Evolutionary conservation across 2,113 vertebrate species (phyloP).

Genomic region (Macquaria ambigua): DNA sequence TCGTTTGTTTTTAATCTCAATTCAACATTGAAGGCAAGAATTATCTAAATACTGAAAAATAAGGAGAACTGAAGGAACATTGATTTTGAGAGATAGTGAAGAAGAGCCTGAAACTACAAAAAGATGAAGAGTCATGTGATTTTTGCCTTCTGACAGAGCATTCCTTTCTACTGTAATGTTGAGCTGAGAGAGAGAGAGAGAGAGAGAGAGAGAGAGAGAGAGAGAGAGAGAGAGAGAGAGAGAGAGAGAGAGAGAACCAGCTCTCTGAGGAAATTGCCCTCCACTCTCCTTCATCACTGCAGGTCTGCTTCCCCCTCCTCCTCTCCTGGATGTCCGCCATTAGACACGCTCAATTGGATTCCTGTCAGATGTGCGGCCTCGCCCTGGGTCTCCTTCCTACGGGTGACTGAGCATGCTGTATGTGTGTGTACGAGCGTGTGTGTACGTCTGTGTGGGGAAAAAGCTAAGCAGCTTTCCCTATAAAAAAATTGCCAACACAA

Average conservation of each 20-base stretch:
- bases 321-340: conserved; percentile 83
- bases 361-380: conserved; percentile 82
- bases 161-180: conserved; percentile 43
- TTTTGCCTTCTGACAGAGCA: conserved; percentile 43
- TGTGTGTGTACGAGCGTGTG: conserved; percentile 46
- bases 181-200: conserved; percentile 18
- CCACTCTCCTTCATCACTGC: conserved; percentile 77
- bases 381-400: conserved; percentile 82
- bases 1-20: not conserved
- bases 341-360: conserved; percentile 85
- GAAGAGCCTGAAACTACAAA: not conserved
- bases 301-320: conserved; percentile 71
- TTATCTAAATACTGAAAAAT: not conserved
- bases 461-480: conserved; percentile 51
- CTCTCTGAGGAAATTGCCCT: conserved; percentile 74
- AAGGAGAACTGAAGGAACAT: not conserved
- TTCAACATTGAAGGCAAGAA: not conserved
- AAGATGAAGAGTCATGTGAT: conserved; percentile 23
- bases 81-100: conserved; percentile 10
- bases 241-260: conserved; percentile 23
- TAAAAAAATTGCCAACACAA: conserved; percentile 43
- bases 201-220: conserved; percentile 13
- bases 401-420: conserved; percentile 80
- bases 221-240: conserved; percentile 13
- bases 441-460: conserved; percentile 38